Percentiles rank a stretch among this genome's conserved stretches.
Evolutionary conservation across 1,140 invertebrate species (phyloP).

Genomic region (Microplitis mediator): DNA sequence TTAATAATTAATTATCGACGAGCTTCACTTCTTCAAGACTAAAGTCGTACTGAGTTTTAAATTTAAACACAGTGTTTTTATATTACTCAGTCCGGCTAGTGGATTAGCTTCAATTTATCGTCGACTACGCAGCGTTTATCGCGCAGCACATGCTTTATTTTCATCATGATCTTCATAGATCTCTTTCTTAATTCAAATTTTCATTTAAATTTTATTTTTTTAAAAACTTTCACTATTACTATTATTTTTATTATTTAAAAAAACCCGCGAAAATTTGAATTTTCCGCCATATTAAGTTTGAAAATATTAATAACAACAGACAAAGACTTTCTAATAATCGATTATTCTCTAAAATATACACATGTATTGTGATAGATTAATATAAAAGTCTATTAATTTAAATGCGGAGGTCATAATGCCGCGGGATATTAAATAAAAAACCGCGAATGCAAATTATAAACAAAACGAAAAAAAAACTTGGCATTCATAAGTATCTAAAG

Average conservation of each 20-base stretch:
- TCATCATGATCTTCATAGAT: neutral
- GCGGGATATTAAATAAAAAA: neutral
- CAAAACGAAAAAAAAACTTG: too few relatives aligned
- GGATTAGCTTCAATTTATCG: conserved; percentile 5
- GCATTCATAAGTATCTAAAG: too few relatives aligned
- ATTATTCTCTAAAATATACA: neutral
- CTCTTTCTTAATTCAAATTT: neutral
- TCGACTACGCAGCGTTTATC: conserved; percentile 32
- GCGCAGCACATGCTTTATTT: conserved; percentile 48
- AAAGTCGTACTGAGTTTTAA: conserved; percentile 40
- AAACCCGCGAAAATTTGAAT: too few relatives aligned
- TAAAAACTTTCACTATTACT: too few relatives aligned
- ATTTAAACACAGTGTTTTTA: conserved; percentile 4
- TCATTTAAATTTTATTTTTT: neutral
- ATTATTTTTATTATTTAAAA: too few relatives aligned
- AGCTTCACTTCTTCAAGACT: conserved; percentile 45
- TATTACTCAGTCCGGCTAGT: conserved; percentile 15
- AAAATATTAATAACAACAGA: too few relatives aligned
- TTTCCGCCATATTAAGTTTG: too few relatives aligned
- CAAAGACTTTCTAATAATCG: neutral
- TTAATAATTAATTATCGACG: neutral
- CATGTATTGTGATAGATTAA: neutral
- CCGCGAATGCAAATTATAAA: neutral
- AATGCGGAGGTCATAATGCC: neutral
- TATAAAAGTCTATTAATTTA: neutral